phyloP scores from a whole-genome alignment of 2,113 vertebrate species.

The Cyanoderma ruficeps region DNA sequence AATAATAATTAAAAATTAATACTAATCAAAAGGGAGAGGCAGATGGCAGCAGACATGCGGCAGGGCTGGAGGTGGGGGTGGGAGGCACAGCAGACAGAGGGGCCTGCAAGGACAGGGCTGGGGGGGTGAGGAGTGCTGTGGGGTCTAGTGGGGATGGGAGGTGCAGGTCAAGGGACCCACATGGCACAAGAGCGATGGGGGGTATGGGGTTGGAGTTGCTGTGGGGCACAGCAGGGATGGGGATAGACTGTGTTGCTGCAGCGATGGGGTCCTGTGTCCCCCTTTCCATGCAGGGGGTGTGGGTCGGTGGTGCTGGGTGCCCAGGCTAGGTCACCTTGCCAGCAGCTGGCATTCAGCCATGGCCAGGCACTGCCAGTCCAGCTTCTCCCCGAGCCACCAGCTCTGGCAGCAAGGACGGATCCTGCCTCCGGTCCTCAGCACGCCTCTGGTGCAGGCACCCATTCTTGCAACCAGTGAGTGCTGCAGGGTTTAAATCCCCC shows the following conservation, averaged over 20 bases:
- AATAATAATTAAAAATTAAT: constrained; percentile 69
- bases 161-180: no score
- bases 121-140: neutral
- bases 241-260: neutral
- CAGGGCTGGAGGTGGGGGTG: neutral
- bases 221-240: neutral
- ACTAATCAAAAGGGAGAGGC: constrained; percentile 62
- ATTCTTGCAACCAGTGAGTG: neutral
- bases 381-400: neutral
- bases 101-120: neutral
- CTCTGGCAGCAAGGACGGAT: neutral
- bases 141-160: neutral
- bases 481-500: constrained; percentile 15
- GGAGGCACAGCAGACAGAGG: neutral
- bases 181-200: no score
- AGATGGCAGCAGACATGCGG: constrained; percentile 55
- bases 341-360: neutral
- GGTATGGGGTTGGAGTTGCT: neutral
- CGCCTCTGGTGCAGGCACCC: fast-evolving
- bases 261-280: fast-evolving
- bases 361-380: neutral
- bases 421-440: neutral
- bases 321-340: neutral
- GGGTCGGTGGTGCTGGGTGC: neutral
- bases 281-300: fast-evolving